phyloP scores from a whole-genome alignment of 2,797 vertebrate species.

The Heterohyrax brucei region DNA sequence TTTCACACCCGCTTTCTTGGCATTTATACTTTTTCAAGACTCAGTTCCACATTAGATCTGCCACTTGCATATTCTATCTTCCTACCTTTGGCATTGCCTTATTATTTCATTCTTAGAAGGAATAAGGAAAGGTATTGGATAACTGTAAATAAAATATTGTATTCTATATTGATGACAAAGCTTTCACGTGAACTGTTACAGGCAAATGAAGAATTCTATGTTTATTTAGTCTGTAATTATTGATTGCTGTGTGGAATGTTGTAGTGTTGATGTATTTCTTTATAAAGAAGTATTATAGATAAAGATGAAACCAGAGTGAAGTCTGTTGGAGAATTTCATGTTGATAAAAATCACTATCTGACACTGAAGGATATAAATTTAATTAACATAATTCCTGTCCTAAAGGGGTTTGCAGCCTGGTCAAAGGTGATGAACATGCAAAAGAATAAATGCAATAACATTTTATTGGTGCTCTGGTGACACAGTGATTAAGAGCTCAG shows the following conservation, averaged over 20 bases:
- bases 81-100: neutral
- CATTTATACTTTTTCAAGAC: slow-evolving; percentile 17
- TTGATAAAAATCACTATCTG: slow-evolving; percentile 22
- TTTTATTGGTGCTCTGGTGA: slow-evolving; percentile 15
- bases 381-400: neutral
- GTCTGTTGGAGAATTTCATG: slow-evolving; percentile 48
- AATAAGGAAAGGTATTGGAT: slow-evolving; percentile 40
- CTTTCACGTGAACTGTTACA: slow-evolving; percentile 43
- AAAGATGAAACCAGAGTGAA: slow-evolving; percentile 33
- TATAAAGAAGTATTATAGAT: slow-evolving; percentile 11
- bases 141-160: slow-evolving; percentile 19
- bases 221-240: slow-evolving; percentile 38
- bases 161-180: neutral
- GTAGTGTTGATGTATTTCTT: slow-evolving; percentile 55
- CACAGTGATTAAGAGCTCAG: no score
- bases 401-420: neutral
- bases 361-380: neutral
- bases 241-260: slow-evolving; percentile 30
- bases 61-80: neutral
- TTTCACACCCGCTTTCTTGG: neutral
- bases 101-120: slow-evolving; percentile 27
- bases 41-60: neutral
- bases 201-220: neutral
- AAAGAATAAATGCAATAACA: neutral
- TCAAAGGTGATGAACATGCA: slow-evolving; percentile 12